Evolutionary conservation across 2,888 invertebrate species (phyloP).

Genomic region (Panopea generosa): DNA sequence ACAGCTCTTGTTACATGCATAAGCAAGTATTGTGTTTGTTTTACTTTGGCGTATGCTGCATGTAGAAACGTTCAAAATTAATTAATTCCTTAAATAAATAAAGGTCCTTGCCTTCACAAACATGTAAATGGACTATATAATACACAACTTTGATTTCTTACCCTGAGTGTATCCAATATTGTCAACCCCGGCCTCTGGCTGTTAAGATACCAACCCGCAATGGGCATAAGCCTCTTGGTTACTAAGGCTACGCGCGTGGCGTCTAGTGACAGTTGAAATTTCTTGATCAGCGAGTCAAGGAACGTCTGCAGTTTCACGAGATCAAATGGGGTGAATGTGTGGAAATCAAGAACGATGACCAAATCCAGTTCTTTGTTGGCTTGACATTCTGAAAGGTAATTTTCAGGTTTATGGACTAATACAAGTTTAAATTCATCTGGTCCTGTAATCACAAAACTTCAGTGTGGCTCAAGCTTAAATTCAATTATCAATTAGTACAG

Average conservation of each 20-base stretch:
- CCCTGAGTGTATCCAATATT: constrained; percentile 35
- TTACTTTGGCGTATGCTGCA: no score
- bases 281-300: constrained; percentile 33
- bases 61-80: no score
- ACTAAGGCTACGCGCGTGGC: constrained; percentile 49
- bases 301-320: constrained; percentile 27
- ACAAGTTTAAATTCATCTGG: no score
- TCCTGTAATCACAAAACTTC: no score
- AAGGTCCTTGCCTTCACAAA: no score
- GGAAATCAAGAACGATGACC: constrained; percentile 50
- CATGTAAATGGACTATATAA: no score
- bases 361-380: constrained; percentile 36
- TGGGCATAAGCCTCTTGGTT: constrained; percentile 35
- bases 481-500: no score
- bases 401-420: background rate
- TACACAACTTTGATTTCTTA: no score
- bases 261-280: constrained; percentile 25
- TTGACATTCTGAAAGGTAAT: constrained; percentile 31
- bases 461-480: no score
- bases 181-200: constrained; percentile 47
- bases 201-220: constrained; percentile 55
- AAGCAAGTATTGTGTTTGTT: no score
- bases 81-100: no score
- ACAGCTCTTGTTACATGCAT: no score
- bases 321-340: constrained; percentile 17